Evolutionary conservation across 2,113 vertebrate species (phyloP).

Genomic region (Toxotes chatareus): DNA sequence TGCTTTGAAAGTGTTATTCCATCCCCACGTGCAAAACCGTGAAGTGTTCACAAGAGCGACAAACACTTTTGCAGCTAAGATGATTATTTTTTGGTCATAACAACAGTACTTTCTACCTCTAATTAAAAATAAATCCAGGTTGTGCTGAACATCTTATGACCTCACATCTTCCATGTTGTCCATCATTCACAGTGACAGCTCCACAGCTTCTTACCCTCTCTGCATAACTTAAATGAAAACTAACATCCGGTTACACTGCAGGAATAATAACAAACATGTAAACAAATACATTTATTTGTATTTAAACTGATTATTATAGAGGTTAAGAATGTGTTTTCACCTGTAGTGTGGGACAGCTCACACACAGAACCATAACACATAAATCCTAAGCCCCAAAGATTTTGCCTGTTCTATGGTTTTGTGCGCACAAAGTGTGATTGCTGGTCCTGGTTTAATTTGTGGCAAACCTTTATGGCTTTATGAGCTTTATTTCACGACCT

Average conservation of each 20-base stretch:
- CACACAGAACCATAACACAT: neutral
- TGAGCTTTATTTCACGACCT: constrained; percentile 38
- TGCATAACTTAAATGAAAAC: constrained; percentile 23
- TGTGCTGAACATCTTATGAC: constrained; percentile 16
- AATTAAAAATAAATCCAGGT: constrained; percentile 29
- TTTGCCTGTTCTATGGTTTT: neutral
- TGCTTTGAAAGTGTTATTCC: constrained; percentile 22
- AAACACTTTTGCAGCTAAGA: neutral
- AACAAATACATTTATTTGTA: neutral
- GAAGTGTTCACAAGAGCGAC: neutral
- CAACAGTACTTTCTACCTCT: neutral
- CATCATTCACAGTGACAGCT: constrained; percentile 12
- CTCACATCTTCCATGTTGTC: neutral
- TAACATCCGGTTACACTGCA: constrained; percentile 30
- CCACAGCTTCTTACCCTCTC: neutral
- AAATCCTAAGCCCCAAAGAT: neutral
- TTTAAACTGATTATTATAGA: neutral
- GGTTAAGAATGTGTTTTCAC: neutral
- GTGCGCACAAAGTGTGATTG: neutral
- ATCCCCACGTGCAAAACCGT: neutral
- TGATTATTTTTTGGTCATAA: neutral
- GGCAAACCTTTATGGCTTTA: constrained; percentile 47
- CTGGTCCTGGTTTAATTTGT: constrained; percentile 21
- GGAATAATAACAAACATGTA: neutral
- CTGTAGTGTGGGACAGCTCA: neutral